Percentiles rank a stretch among this genome's conserved stretches.
These are phyloP conservation scores for Platysteira castanea DNA, from an alignment of 2,113 vertebrate species.

Conservation along the genomic window DNA sequence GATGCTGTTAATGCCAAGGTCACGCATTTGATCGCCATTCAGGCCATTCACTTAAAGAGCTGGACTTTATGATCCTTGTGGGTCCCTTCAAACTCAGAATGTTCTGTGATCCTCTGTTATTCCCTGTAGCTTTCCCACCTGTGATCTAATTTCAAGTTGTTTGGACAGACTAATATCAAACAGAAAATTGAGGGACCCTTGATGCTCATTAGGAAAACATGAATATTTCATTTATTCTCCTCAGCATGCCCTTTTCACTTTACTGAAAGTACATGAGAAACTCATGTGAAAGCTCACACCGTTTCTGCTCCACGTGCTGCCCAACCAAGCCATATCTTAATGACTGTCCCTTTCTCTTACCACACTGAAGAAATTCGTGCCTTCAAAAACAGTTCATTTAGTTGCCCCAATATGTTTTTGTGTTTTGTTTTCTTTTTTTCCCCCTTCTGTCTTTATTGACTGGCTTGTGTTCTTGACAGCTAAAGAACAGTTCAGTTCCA, in stretches of 20 bases:
- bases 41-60: not conserved
- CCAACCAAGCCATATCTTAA: not conserved
- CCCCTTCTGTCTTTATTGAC: not conserved
- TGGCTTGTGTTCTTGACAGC: not conserved
- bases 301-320: not conserved
- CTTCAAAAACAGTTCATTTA: not conserved
- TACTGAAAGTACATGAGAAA: not conserved
- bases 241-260: not conserved
- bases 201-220: not conserved
- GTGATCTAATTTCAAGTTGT: not conserved
- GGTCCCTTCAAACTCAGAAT: not conserved
- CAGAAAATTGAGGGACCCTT: not conserved
- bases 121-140: not conserved
- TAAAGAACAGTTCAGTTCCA: not conserved
- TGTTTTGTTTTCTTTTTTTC: accelerated
- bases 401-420: not conserved
- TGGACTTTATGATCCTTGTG: not conserved
- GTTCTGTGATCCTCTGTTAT: not conserved
- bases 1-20: not conserved
- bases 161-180: not conserved
- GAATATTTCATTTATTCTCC: constrained; percentile 11
- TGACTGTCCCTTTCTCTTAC: not conserved
- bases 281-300: not conserved
- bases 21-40: accelerated
- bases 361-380: not conserved